Base-by-base conservation (phyloP, 1,140 invertebrate species). In the Drosophila orosa region DNA sequence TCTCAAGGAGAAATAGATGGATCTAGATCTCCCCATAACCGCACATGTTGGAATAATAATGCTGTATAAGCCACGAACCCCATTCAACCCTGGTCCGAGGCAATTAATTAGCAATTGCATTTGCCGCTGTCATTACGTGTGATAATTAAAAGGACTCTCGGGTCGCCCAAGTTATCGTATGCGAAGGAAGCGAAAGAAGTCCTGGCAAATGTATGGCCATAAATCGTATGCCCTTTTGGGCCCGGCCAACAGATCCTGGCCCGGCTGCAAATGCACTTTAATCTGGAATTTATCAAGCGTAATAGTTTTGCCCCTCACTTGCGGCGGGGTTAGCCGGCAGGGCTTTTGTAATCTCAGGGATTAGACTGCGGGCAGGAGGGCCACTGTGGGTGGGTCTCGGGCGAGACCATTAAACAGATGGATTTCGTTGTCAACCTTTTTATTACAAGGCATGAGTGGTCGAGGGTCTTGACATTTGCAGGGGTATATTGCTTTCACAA, bases 81-180 rank as follows among this genome's bases (percentile, higher is more conserved):
- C 44, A 56, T 54, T 54, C 50, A 35, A 47, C 31, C 24, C 58
- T 37, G 24, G 50, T 60, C 56, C 63, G 45, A 35, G 44, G 82
- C 87, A 90, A 90, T 90, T 90, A 90, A 90, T 90, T 90, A 90
- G 83, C 82, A 83, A 90, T 90, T 90, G 87, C 86, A 90, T 80
- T 90, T 76, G 74, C 73, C 52, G 80, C 85, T 90, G 80, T 87
- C 87, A 84, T 90, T 90, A 83, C 80, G 83, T 87, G 83, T 90
- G 83, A 90, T 90, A 90, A 90, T 90, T 90, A 90, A 90, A 90
- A 87, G 77, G 82, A 63, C 78, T 37, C 73, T 59, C 63, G 55
- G 66, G 58, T 72, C 15, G 24, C 39, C 58, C 56, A 27, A 58
- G 75, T 60, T 50, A 50, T 50, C 39, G 24, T 62, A 33, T 29